Evolutionary conservation across 2,888 invertebrate genomes (phyloP), one percentile per base, ranked within the genome.

Genomic region (Caenorhabditis sp.): DNA sequence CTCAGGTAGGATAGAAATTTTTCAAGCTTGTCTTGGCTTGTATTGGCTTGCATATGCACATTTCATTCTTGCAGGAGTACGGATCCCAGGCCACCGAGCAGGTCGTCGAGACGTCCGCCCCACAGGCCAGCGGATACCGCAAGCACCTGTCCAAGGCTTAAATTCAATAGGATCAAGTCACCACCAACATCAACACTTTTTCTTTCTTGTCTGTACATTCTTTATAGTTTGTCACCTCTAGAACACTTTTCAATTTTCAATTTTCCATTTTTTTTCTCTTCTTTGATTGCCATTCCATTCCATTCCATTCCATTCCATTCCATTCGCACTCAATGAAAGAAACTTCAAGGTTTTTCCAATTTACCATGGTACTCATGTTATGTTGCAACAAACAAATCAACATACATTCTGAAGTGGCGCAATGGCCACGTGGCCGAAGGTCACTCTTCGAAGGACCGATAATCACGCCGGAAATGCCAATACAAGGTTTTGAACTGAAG

Each of bases 11-110:
- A 24, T n/a, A 60, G 26, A 5, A 32, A 4, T 9, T 6, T 32
- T 32, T n/a, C 6, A 58, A 58, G 18, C n/a, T n/a, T n/a, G n/a
- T n/a, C n/a, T n/a, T n/a, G n/a, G n/a, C n/a, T n/a, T n/a, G n/a
- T n/a, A n/a, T n/a, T n/a, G 15, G 40, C 15, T 40, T 15, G 13
- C 2, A 40, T 24, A n/a, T 53, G 4, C 2, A 32, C 8, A n/a
- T n/a, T n/a, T n/a, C n/a, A n/a, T n/a, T n/a, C n/a, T 56, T 70
- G 1, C 50, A 70, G 61, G 80, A 72, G 32, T 80, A 80, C 72
- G 72, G 72, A 61, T 32, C 72, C 24, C 80, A 80, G 35, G 53
- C 71, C 40, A 68, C 80, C 37, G 79, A 79, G 47, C 79, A 79
- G 44, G 79, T 71, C 50, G 53, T 79, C 47, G 79, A 79, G 55